Conservation (phyloP, 2,797 vertebrate genomes). For the Eurystomus glaucurus region DNA sequence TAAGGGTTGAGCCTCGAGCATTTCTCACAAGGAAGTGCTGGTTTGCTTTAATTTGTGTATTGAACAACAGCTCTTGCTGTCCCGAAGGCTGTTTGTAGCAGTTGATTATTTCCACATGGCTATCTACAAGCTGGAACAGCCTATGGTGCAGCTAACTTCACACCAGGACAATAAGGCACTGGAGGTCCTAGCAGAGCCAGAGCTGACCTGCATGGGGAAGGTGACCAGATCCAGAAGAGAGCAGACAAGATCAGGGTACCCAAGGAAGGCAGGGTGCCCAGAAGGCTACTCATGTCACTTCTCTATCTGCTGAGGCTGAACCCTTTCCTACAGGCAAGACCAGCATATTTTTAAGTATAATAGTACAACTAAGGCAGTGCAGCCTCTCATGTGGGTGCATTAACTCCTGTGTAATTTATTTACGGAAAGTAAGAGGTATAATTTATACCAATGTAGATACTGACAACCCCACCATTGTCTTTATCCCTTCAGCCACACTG, state of each 20-base stretch:
- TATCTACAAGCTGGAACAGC: not conserved
- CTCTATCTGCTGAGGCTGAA: not conserved
- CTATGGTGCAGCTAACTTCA: not conserved
- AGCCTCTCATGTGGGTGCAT: not conserved
- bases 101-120: not conserved
- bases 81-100: not conserved
- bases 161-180: not conserved
- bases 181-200: not conserved
- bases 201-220: not conserved
- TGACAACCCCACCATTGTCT: not conserved
- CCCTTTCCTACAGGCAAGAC: not conserved
- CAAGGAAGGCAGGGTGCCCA: not conserved
- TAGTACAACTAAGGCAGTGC: not conserved
- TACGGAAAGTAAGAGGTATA: not conserved
- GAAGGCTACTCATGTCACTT: not conserved
- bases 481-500: not conserved
- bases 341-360: not conserved
- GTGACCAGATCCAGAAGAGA: not conserved
- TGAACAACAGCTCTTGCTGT: not conserved
- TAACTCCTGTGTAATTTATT: not conserved
- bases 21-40: not conserved
- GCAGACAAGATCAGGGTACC: not conserved
- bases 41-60: not conserved
- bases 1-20: not conserved
- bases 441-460: not conserved